A percentile compares a stretch with the other conserved stretches of the same genome.
Conservation (phyloP, 1,140 invertebrate genomes). For the Drosophila navojoa region DNA sequence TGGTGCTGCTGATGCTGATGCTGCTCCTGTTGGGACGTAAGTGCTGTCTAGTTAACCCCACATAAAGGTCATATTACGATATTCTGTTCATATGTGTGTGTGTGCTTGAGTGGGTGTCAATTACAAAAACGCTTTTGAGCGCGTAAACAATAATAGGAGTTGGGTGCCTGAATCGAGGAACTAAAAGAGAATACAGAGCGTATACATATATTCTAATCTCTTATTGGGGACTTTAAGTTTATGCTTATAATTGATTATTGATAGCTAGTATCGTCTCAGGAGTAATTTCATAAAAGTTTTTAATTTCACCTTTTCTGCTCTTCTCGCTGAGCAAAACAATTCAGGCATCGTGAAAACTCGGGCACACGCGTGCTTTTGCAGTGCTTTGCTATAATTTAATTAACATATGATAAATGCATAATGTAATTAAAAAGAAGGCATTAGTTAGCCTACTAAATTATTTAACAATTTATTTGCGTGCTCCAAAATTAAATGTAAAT, state of each 20-base stretch:
- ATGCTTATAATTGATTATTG: neutral
- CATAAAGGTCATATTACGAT: conserved; percentile 41
- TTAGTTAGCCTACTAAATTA: too few species aligned
- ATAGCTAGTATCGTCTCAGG: neutral
- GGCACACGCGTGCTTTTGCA: too few species aligned
- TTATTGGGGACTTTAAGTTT: neutral
- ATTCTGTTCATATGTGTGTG: conserved; percentile 6
- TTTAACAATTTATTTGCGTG: too few species aligned
- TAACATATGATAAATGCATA: too few species aligned
- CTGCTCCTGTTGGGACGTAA: conserved; percentile 10
- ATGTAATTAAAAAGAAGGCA: too few species aligned
- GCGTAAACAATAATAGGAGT: conserved; percentile 34
- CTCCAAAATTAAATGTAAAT: neutral
- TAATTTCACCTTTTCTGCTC: too few species aligned
- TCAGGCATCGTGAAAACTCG: too few species aligned
- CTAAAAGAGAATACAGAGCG: neutral
- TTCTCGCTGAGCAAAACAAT: too few species aligned
- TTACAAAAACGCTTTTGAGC: conserved; percentile 50
- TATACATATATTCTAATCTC: too few species aligned
- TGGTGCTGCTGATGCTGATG: conserved; percentile 8
- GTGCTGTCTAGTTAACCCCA: conserved; percentile 24
- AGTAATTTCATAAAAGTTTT: too few species aligned
- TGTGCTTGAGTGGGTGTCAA: conserved; percentile 48
- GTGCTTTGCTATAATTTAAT: too few species aligned
- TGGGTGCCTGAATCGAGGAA: conserved; percentile 11